Percentiles rank a stretch among this genome's conserved stretches.
Evolutionary conservation across 2,888 invertebrate species (phyloP).

Genomic region (Boloria selene): DNA sequence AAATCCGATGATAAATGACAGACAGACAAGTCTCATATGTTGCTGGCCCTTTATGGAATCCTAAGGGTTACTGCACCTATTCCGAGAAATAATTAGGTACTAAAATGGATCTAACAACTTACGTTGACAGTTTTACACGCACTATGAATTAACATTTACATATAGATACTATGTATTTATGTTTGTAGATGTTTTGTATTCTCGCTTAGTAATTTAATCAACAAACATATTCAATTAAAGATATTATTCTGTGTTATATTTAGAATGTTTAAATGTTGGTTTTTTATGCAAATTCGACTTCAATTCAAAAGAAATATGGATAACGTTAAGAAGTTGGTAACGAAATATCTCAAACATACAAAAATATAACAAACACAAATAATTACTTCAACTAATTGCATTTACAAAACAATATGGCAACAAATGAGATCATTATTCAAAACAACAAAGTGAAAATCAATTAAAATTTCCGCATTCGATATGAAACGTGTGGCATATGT

Average conservation of each 20-base stretch:
- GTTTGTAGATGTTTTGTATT: neutral
- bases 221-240: neutral
- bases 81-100: slow-evolving; percentile 38
- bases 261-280: too few species aligned
- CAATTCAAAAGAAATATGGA: too few species aligned
- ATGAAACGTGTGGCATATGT: slow-evolving; percentile 32
- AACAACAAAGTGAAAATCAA: slow-evolving; percentile 12
- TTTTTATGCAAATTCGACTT: too few species aligned
- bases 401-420: neutral
- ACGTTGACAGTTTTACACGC: slow-evolving; percentile 33
- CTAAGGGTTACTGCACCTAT: slow-evolving; percentile 37
- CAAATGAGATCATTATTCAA: neutral
- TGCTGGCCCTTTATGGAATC: slow-evolving; percentile 35
- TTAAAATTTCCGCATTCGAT: slow-evolving; percentile 19
- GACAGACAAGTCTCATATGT: slow-evolving; percentile 32
- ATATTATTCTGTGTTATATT: neutral
- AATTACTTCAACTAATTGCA: neutral
- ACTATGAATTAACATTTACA: slow-evolving; percentile 29
- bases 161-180: slow-evolving; percentile 3
- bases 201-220: neutral
- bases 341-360: too few species aligned
- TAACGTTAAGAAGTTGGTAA: too few species aligned
- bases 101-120: slow-evolving; percentile 37
- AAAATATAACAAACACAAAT: neutral
- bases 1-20: slow-evolving; percentile 38